phyloP scores from a whole-genome alignment of 2,888 invertebrate species.

The Parnassius mnemosyne region DNA sequence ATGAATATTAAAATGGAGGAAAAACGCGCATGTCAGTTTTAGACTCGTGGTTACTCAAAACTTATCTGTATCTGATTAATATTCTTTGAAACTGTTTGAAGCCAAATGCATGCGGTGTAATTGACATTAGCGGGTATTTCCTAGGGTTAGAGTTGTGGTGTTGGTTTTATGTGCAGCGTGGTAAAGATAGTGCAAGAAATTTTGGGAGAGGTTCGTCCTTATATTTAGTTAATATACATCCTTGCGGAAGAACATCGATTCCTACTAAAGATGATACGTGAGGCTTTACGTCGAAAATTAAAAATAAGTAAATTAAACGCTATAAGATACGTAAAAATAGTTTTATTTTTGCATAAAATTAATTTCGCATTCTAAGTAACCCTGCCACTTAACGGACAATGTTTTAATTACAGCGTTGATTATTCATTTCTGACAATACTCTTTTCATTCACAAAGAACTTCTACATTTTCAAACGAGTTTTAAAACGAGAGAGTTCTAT shows the following conservation, averaged over 20 bases:
- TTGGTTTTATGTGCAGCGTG: neutral
- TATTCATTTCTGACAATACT: conserved; percentile 1
- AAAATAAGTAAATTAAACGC: too few relatives aligned
- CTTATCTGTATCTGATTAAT: too few relatives aligned
- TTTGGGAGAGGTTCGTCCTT: neutral
- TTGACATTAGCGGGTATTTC: too few relatives aligned
- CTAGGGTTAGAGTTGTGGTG: neutral
- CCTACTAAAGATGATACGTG: too few relatives aligned
- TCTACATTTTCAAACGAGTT: too few relatives aligned
- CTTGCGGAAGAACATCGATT: too few relatives aligned
- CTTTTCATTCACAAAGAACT: neutral
- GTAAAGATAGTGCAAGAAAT: neutral
- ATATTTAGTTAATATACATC: too few relatives aligned
- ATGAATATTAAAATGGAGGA: conserved; percentile 22
- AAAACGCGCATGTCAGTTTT: neutral
- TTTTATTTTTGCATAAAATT: neutral
- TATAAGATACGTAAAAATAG: too few relatives aligned
- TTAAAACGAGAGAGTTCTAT: too few relatives aligned
- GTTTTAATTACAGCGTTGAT: conserved; percentile 16
- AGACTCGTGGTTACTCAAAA: neutral
- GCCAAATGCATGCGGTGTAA: too few relatives aligned
- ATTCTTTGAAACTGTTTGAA: too few relatives aligned
- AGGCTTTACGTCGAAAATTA: too few relatives aligned
- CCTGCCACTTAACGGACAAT: conserved; percentile 4
- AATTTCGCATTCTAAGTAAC: conserved; percentile 6